Conservation (phyloP, 2,797 vertebrate species). For the Botia kubotai region DNA sequence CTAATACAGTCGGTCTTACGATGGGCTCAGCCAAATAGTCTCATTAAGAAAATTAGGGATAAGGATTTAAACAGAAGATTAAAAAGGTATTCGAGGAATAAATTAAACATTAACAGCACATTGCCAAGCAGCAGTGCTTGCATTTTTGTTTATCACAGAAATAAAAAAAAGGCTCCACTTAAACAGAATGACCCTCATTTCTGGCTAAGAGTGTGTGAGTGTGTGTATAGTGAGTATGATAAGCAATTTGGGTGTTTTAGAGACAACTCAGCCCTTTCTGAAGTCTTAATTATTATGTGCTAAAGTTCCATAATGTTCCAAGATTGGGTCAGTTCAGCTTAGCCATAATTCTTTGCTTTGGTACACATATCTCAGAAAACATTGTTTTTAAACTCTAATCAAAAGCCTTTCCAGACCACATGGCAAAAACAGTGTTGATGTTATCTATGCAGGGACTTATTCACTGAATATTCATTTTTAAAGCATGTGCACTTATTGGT, state of each 20-base stretch:
- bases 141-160: background rate
- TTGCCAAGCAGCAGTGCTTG: background rate
- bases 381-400: conserved; percentile 1
- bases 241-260: background rate
- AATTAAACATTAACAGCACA: background rate
- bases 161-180: background rate
- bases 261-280: background rate
- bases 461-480: background rate
- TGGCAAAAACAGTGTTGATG: conserved; percentile 2
- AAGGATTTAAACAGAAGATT: background rate
- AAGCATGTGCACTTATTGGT: background rate
- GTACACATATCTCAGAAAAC: background rate
- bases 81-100: conserved; percentile 6
- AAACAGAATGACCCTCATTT: background rate
- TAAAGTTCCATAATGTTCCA: background rate
- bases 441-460: background rate
- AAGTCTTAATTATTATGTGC: background rate
- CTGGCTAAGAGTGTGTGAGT: background rate
- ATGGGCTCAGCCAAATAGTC: background rate
- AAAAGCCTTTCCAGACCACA: conserved; percentile 15
- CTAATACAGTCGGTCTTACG: background rate
- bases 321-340: background rate
- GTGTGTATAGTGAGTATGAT: background rate
- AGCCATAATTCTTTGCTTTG: background rate
- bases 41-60: background rate